Conservation (phyloP, 2,888 invertebrate genomes). For the Halictus ligatus region DNA sequence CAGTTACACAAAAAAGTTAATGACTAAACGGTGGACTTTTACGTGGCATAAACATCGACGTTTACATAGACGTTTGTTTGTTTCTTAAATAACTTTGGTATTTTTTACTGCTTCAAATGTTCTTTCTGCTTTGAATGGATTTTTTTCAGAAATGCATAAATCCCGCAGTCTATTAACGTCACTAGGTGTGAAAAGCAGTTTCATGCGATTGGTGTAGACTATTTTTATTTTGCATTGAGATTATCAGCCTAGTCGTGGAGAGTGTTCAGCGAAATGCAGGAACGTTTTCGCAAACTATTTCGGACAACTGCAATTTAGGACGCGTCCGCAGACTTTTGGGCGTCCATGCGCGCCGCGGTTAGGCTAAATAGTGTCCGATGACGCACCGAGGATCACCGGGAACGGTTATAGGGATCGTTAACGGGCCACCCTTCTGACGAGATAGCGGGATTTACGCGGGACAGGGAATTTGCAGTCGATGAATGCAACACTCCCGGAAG, state of each 20-base stretch:
- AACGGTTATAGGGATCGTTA: conserved; percentile 67
- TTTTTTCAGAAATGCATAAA: too few species aligned
- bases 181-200: too few species aligned
- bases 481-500: conserved; percentile 75
- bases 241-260: too few species aligned
- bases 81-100: too few species aligned
- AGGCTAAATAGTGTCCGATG: background rate
- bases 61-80: too few species aligned
- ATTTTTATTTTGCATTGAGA: background rate
- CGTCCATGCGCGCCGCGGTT: background rate
- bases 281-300: background rate
- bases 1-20: too few species aligned
- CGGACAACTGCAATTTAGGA: background rate
- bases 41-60: too few species aligned
- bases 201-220: background rate
- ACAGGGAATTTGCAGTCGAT: conserved; percentile 79
- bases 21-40: too few species aligned
- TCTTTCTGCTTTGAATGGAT: too few species aligned
- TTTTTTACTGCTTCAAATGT: too few species aligned
- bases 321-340: background rate
- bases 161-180: too few species aligned
- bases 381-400: conserved; percentile 16
- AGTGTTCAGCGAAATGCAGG: background rate
- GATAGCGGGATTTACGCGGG: conserved; percentile 79
- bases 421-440: conserved; percentile 64